Base-by-base conservation (phyloP, 2,888 invertebrate species). In the Limenitis camilla region DNA sequence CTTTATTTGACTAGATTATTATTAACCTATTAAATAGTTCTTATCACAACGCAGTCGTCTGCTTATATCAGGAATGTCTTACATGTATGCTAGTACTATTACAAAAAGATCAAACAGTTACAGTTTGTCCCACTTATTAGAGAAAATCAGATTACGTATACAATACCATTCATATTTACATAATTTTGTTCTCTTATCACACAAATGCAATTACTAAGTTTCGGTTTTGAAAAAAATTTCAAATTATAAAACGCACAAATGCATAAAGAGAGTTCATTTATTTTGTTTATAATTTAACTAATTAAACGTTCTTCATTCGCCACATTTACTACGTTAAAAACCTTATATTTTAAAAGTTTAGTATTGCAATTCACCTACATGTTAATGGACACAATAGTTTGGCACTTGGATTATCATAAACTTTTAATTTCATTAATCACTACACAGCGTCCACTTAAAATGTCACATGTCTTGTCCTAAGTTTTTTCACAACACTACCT, bases 381-480 rank as follows among this genome's bases (percentile, higher is more conserved):
- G 3, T 70, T 76, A 78, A 78, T 85, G 83, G 85, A 84, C 85
- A 82, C 76, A 47, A 65, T 61, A 46, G 62, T 70, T 78, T 79
- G 77, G 80, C 82, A 81, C 81, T 81, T 80, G 64, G 60, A 73
- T 55, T 59, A 52, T 55, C 53, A 44, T 58, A 61, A 48, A 49
- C 54, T 50, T 52, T 47, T 46, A 54, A 31, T 30, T n/a, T 52
- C 50, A 50, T 43, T 47, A 54, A 35, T 39, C 48, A 46, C 49
- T 49, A 53, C 49, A 53, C 53, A 32, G 43, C 49, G 35, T 49
- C 45, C 40, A 49, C 49, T 43, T 19, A 41, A 45, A 42, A 30
- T 31, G 27, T 49, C 44, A 51, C 33, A 32, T 45, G 45, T 19
- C 27, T 43, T 40, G 44, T 39, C 28, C 43, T 49, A 28, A 39